These are phyloP conservation scores for Sinocyclocheilus anshuiensis DNA, from an alignment of 2,113 vertebrate genomes.

Conservation along the genomic window DNA sequence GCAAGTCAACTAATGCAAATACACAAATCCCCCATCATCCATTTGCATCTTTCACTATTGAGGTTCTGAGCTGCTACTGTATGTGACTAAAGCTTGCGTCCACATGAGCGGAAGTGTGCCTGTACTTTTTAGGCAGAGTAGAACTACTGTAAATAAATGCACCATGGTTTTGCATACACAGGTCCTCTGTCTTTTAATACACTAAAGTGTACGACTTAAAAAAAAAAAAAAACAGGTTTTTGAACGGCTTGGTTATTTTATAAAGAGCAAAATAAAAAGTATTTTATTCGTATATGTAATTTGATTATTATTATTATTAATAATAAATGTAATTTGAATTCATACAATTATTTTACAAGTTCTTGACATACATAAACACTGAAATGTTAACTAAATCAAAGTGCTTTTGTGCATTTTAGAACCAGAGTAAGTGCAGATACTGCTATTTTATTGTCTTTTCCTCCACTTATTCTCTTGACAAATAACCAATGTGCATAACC, in stretches of 20 bases:
- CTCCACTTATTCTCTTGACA: too few species aligned
- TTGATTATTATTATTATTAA: too few species aligned
- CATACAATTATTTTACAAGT: too few species aligned
- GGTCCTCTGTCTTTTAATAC: background rate
- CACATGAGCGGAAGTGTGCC: background rate
- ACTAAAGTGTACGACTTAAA: background rate
- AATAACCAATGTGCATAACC: too few species aligned
- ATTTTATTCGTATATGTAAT: too few species aligned
- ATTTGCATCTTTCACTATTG: conserved; percentile 11
- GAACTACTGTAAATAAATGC: background rate
- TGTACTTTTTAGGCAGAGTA: background rate
- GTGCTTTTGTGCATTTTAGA: too few species aligned
- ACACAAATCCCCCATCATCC: background rate
- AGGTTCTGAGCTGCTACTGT: background rate
- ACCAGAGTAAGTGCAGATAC: too few species aligned
- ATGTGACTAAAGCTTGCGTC: background rate
- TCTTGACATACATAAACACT: too few species aligned
- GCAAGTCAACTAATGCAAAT: background rate
- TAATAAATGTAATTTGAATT: too few species aligned
- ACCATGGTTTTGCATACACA: background rate
- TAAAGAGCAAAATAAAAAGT: too few species aligned
- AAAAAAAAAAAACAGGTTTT: background rate
- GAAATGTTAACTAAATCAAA: too few species aligned
- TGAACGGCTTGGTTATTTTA: background rate
- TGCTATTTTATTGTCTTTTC: too few species aligned